These are phyloP conservation scores for Xestia xanthographa DNA, from an alignment of 2,888 invertebrate genomes.

Conservation along the genomic window DNA sequence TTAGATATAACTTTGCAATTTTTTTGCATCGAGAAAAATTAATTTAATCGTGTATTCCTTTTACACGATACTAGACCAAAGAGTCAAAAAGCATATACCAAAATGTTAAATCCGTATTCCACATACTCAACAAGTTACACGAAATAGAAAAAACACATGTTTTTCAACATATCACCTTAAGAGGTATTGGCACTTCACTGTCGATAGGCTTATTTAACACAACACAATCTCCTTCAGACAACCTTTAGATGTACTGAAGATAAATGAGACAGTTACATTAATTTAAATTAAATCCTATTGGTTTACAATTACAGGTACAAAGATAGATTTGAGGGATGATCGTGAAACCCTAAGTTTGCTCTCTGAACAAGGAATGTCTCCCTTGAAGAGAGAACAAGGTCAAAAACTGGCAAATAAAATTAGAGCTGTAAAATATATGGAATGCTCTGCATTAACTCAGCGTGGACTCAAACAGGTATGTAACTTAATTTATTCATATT, in stretches of 20 bases:
- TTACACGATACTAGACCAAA: too few species aligned
- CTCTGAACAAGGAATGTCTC: constrained; percentile 98
- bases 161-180: too few species aligned
- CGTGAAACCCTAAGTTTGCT: constrained; percentile 97
- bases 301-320: constrained; percentile 93
- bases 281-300: constrained; percentile 5
- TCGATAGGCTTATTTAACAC: not conserved
- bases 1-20: too few species aligned
- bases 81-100: too few species aligned
- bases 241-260: not conserved
- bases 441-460: constrained; percentile 99
- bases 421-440: constrained; percentile 99
- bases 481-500: constrained; percentile 31
- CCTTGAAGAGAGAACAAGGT: constrained; percentile 99
- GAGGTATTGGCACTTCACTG: too few species aligned
- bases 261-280: not conserved
- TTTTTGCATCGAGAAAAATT: too few species aligned
- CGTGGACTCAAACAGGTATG: constrained; percentile 97
- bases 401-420: constrained; percentile 99
- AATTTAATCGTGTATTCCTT: too few species aligned
- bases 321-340: constrained; percentile 99
- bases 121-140: too few species aligned
- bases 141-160: too few species aligned
- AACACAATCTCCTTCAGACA: not conserved
- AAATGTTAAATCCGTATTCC: too few species aligned